A percentile compares a stretch with the other conserved stretches of the same genome.
These are phyloP conservation scores for Hystrix brachyura DNA, from an alignment of 2,113 vertebrate genomes.

Conservation along the genomic window DNA sequence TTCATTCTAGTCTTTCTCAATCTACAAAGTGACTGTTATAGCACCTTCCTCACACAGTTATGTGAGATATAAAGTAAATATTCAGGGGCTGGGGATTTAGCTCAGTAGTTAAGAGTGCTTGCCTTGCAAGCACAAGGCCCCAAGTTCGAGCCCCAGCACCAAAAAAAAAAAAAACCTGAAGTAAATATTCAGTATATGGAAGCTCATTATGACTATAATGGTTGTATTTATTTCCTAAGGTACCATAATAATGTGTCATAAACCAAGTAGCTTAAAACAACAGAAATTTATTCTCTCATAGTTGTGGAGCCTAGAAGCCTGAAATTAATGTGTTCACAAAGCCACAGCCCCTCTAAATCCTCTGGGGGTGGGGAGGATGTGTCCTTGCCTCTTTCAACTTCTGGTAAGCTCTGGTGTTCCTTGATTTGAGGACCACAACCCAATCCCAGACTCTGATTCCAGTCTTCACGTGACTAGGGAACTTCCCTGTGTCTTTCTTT, in stretches of 20 bases:
- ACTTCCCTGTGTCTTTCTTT: neutral
- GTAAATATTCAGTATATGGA: neutral
- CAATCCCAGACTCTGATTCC: neutral
- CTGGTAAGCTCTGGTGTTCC: neutral
- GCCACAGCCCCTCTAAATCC: neutral
- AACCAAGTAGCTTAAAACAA: neutral
- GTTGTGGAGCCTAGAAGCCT: neutral
- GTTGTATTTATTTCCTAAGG: neutral
- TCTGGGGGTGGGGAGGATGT: neutral
- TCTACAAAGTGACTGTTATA: neutral
- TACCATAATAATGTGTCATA: neutral
- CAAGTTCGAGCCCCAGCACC: no score
- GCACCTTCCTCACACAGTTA: neutral
- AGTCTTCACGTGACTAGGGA: rapidly evolving
- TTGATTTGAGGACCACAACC: neutral
- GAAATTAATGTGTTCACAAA: neutral
- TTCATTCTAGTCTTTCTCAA: neutral
- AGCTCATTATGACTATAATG: neutral
- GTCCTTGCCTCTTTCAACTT: neutral
- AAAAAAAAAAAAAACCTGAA: no score
- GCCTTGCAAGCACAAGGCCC: no score
- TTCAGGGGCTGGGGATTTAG: neutral
- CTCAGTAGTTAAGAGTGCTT: no score
- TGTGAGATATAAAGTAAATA: neutral
- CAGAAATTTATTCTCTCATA: neutral